A percentile compares a stretch with the other conserved stretches of the same genome.
Conservation (phyloP, 2,113 vertebrate species). For the Podocnemis expansa region DNA sequence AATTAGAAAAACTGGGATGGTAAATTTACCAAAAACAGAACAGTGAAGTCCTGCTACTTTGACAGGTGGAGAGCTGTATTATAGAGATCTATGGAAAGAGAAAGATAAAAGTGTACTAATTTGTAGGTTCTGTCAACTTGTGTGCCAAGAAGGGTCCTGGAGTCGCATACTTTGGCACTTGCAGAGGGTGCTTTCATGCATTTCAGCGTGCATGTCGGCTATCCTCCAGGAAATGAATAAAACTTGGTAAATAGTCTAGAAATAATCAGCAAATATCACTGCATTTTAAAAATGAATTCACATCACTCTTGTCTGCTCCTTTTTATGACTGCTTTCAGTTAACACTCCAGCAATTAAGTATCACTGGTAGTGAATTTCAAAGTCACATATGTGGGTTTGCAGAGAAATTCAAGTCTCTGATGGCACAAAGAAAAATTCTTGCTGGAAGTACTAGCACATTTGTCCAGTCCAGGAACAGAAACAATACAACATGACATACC, state of each 20-base stretch:
- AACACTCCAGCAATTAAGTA: neutral
- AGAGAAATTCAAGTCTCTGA: neutral
- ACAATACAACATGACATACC: neutral
- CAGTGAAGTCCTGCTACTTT: neutral
- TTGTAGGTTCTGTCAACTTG: neutral
- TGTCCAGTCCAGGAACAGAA: neutral
- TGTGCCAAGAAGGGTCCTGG: neutral
- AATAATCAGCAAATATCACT: neutral
- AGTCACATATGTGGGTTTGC: accelerated
- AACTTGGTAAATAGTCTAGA: neutral
- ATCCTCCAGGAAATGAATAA: neutral
- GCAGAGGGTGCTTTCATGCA: neutral
- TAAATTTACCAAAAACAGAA: neutral
- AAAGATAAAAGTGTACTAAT: neutral
- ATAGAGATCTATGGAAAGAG: neutral
- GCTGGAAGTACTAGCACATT: neutral
- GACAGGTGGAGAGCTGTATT: neutral
- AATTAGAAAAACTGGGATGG: conserved; percentile 10
- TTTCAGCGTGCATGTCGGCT: neutral
- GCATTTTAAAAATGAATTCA: neutral
- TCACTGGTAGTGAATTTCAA: neutral
- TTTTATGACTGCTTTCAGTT: neutral
- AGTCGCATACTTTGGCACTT: neutral
- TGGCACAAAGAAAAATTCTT: accelerated
- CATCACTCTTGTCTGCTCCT: neutral